Conservation (phyloP, 2,888 invertebrate genomes). For the Ophion ellenae region DNA sequence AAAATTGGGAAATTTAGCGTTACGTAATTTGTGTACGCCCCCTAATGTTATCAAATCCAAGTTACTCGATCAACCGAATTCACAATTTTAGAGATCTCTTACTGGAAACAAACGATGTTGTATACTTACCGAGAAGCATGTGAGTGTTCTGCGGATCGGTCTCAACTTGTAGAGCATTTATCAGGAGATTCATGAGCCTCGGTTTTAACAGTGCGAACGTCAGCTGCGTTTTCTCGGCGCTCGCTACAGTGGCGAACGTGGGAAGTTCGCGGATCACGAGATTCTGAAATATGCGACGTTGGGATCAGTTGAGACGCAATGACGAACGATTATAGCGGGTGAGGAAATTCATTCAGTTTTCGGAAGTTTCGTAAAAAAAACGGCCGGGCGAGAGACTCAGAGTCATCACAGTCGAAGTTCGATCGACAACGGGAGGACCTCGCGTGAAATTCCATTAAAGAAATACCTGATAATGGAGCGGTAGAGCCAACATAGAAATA, state of each 20-base stretch:
- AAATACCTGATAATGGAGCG: slow-evolving; percentile 92
- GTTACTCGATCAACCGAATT: no score
- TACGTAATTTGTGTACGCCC: no score
- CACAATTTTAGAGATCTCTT: no score
- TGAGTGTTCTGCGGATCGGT: slow-evolving; percentile 94
- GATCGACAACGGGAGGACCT: no score
- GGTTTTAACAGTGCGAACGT: slow-evolving; percentile 90
- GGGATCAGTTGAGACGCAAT: not conserved
- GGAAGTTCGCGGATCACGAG: slow-evolving; percentile 89
- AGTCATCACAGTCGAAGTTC: not conserved
- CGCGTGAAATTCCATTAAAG: no score
- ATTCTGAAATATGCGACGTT: slow-evolving; percentile 82
- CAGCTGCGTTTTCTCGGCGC: slow-evolving; percentile 78
- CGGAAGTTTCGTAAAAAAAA: no score
- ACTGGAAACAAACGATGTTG: no score
- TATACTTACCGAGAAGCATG: slow-evolving; percentile 89
- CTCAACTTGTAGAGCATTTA: slow-evolving; percentile 93
- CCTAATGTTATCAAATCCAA: no score
- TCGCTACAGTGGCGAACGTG: slow-evolving; percentile 66
- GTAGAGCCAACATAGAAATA: slow-evolving; percentile 95
- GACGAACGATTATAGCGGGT: no score
- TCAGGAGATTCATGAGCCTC: slow-evolving; percentile 91
- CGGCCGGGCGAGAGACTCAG: no score
- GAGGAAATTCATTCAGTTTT: no score
- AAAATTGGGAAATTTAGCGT: no score